Conservation (phyloP, 2,888 invertebrate species). For the Drosophila macrothrix region DNA sequence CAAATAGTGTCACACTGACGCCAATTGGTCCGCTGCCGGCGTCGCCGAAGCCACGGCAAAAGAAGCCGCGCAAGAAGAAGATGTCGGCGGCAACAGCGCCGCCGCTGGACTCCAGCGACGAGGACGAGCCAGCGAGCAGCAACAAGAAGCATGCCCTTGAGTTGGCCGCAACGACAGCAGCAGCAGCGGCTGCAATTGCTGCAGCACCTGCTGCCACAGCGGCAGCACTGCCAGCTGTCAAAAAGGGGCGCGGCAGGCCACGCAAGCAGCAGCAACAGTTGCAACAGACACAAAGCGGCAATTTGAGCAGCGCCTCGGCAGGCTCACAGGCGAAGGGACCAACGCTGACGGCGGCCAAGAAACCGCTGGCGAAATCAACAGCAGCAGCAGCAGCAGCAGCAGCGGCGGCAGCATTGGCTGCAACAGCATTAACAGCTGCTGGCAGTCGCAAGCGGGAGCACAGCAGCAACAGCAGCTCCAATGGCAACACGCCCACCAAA, state of each 20-base stretch:
- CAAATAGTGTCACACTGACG: conserved; percentile 76
- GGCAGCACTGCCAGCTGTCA: conserved; percentile 59
- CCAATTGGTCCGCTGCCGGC: conserved; percentile 73
- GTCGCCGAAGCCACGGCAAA: conserved; percentile 73
- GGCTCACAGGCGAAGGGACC: conserved; percentile 81
- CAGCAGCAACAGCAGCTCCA: conserved; percentile 66
- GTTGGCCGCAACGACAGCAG: conserved; percentile 21
- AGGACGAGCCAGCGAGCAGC: conserved; percentile 71
- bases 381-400: conserved; percentile 17
- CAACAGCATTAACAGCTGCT: conserved; percentile 54
- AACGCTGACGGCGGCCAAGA: conserved; percentile 82
- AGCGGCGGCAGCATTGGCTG: conserved; percentile 78
- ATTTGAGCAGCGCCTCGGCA: conserved; percentile 77
- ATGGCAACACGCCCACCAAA: conserved; percentile 72
- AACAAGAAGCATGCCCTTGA: conserved; percentile 54
- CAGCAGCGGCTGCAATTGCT: conserved; percentile 19
- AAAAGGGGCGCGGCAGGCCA: conserved; percentile 85
- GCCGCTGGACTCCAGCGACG: conserved; percentile 79
- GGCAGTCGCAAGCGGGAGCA: conserved; percentile 82
- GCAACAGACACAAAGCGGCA: conserved; percentile 64
- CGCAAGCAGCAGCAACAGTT: conserved; percentile 80
- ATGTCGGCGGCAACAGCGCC: conserved; percentile 54
- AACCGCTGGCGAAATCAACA: conserved; percentile 68
- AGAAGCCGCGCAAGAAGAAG: conserved; percentile 78
- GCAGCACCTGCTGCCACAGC: conserved; percentile 44